A percentile compares a stretch with the other conserved stretches of the same genome.
Conservation (phyloP, 1,140 invertebrate genomes). For the Panagrolaimus sp. region DNA sequence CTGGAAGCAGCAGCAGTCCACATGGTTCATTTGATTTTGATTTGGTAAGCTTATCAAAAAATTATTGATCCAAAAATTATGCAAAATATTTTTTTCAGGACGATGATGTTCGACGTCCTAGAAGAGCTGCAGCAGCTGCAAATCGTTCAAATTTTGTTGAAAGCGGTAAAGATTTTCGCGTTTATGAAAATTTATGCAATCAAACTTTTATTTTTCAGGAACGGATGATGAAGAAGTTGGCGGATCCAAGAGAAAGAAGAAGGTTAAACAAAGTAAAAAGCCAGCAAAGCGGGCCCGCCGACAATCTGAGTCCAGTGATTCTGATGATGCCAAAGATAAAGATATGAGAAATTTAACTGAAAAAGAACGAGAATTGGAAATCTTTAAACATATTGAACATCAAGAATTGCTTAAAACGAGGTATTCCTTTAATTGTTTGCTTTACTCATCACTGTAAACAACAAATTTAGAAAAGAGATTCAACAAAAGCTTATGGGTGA, state of each 20-base stretch:
- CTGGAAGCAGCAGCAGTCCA: too few relatives aligned
- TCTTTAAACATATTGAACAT: conserved; percentile 9
- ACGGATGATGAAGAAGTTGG: not conserved
- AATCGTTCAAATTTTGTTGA: conserved; percentile 5
- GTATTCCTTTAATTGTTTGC: not conserved
- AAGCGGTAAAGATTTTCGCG: not conserved
- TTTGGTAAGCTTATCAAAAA: too few relatives aligned
- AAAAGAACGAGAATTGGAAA: conserved; percentile 11
- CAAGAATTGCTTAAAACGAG: conserved; percentile 1
- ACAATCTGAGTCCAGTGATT: not conserved
- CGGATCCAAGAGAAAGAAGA: not conserved
- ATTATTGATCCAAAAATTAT: too few relatives aligned
- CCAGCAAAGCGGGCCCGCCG: not conserved
- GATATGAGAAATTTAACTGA: conserved; percentile 9
- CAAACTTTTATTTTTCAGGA: too few relatives aligned
- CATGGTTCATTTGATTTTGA: too few relatives aligned
- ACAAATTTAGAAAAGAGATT: not conserved
- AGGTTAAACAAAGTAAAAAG: not conserved
- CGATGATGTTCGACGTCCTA: not conserved
- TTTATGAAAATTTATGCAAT: too few relatives aligned
- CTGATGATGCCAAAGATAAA: not conserved
- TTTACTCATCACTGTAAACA: not conserved
- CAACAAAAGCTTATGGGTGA: conserved; percentile 14
- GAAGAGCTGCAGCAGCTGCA: not conserved
- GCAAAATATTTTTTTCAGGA: not conserved